A percentile compares a stretch with the other conserved stretches of the same genome.
Conservation (phyloP, 2,113 vertebrate genomes). For the Apteryx owenii region DNA sequence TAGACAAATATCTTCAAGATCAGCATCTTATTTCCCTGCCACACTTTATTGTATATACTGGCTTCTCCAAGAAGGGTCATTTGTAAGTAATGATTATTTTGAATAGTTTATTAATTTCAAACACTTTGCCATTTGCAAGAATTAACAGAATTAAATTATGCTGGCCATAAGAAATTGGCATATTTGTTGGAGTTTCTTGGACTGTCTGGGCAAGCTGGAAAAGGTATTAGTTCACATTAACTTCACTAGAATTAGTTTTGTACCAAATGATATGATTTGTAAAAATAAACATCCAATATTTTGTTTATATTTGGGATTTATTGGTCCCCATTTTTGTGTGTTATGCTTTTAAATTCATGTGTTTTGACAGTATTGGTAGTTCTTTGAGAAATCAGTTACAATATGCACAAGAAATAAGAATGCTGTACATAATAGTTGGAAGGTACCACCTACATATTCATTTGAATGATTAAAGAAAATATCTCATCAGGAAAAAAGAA, state of each 20-base stretch:
- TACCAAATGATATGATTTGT: not conserved
- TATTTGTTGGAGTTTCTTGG: not conserved
- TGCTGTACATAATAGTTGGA: not conserved
- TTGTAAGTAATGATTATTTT: not conserved
- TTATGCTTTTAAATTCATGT: not conserved
- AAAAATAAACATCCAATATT: not conserved
- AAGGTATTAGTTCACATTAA: not conserved
- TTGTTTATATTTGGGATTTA: not conserved
- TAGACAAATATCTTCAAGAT: not conserved
- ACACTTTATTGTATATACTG: not conserved
- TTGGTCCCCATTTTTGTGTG: not conserved
- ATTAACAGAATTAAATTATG: not conserved
- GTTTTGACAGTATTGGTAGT: not conserved
- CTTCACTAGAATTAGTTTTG: not conserved
- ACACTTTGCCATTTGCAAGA: not conserved
- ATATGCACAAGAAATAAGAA: not conserved
- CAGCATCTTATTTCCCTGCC: not conserved
- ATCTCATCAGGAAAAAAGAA: not conserved
- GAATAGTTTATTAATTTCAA: not conserved
- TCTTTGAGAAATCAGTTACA: not conserved
- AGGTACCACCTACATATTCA: not conserved
- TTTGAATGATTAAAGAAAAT: not conserved
- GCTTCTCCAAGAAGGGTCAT: not conserved
- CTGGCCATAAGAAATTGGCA: not conserved
- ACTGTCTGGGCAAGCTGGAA: not conserved